Base-by-base conservation (phyloP, 2,888 invertebrate genomes). In the Ormyrus pomaceus region DNA sequence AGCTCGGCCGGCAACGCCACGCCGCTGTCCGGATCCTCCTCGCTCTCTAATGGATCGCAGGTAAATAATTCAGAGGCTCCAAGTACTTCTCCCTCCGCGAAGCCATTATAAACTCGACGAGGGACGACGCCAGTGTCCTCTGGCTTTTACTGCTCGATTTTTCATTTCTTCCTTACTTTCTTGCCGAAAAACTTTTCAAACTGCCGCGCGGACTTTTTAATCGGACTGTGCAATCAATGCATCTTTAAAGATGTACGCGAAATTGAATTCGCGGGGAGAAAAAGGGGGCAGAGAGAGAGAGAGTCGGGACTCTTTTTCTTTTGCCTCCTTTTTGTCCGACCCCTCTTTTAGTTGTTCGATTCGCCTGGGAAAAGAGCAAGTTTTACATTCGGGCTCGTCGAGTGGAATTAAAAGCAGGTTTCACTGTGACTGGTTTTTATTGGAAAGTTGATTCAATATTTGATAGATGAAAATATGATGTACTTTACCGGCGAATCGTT, bases 41-140 rank as follows among this genome's bases (percentile, higher is more conserved):
- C 88, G 79, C 84, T 87, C 81, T 84, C 87, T 75, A 89, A 90
- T 85, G 89, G 88, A 84, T 86, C 89, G 80, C 90, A 90, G 89
- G 90, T 90, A 87, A 83, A 80, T 83, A 74, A 82, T 79, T 82
- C 7, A 81, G 61, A 51, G 58, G 61, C 59, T 62, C 61, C 5
- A 19, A 45, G 34, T 2, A 34, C 34, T 6, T 45, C 10, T 11
- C n/a, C 46, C 59, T 2, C 45, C 48, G n/a, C 11, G 19, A 19
- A 19, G 5, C 9, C 64, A 11, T 2, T 11, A 5, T 2, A 11
- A 2, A 8, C 68, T 56, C 19, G 8, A 51, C 19, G 51, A 7
- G 53, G 45, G 55, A 65, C 50, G 13, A 51, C 1, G 34, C 7
- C 65, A 4, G 13, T 3, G 34, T 13, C 34, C 34, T 34, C 13